Evolutionary conservation across 2,797 vertebrate species (phyloP).

Genomic region (Naso thynnoides): DNA sequence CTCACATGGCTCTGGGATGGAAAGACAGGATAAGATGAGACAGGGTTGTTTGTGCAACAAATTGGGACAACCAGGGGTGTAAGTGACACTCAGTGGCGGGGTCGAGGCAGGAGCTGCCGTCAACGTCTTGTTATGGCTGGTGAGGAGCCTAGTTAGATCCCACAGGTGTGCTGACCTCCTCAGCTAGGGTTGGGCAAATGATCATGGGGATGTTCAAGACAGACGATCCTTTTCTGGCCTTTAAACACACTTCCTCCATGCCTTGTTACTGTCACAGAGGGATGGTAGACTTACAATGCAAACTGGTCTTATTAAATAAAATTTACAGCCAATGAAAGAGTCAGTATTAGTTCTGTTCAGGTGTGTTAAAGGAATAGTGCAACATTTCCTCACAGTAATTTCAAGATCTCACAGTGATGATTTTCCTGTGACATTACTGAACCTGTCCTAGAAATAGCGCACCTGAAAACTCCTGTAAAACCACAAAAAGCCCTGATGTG

Average conservation of each 20-base stretch:
- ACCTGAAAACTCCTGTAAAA: background rate
- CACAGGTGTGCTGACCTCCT: constrained; percentile 49
- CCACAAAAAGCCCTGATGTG: background rate
- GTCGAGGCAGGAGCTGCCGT: constrained; percentile 49
- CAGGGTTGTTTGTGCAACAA: constrained; percentile 67
- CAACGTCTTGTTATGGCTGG: constrained; percentile 53
- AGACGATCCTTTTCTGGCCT: constrained; percentile 7
- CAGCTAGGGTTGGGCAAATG: constrained; percentile 23
- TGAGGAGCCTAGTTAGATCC: constrained; percentile 55
- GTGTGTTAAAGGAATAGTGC: constrained; percentile 2
- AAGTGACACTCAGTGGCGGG: constrained; percentile 48
- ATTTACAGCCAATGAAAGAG: background rate
- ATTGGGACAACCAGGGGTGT: constrained; percentile 50
- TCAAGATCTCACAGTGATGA: constrained; percentile 1
- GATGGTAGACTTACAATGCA: background rate
- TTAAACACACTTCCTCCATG: constrained; percentile 27
- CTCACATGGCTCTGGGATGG: constrained; percentile 52
- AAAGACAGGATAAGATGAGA: constrained; percentile 54
- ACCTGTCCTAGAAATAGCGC: too few species aligned
- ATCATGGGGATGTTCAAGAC: constrained; percentile 37
- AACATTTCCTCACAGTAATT: background rate
- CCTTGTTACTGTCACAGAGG: constrained; percentile 39
- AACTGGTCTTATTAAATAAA: background rate
- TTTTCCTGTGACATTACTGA: too few species aligned
- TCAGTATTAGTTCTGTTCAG: background rate